Percentiles rank a stretch among this genome's conserved stretches.
These are phyloP conservation scores for Theristus sp. DNA, from an alignment of 2,888 invertebrate species.

Conservation along the genomic window DNA sequence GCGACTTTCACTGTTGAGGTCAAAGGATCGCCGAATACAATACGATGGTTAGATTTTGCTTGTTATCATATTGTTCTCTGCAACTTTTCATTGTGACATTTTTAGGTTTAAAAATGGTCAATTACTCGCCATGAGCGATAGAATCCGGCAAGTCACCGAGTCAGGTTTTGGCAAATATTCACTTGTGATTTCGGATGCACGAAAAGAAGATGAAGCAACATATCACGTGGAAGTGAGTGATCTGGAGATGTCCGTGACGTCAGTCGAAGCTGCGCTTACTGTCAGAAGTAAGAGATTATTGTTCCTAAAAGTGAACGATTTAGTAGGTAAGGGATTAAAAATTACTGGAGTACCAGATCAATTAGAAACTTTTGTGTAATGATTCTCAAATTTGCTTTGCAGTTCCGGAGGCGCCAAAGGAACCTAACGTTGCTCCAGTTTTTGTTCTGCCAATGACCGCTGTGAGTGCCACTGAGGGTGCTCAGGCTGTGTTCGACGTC, in stretches of 20 bases:
- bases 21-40: conserved; percentile 20
- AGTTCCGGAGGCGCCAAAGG: conserved; percentile 7
- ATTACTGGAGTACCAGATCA: too few relatives aligned
- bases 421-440: conserved; percentile 21
- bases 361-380: too few relatives aligned
- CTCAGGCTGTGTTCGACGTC: conserved; percentile 42
- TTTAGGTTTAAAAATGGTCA: conserved; percentile 21
- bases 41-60: conserved; percentile 16
- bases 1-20: conserved; percentile 32
- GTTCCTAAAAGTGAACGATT: neutral
- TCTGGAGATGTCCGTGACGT: neutral
- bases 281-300: neutral
- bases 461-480: conserved; percentile 43
- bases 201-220: conserved; percentile 56
- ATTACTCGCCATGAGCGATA: conserved; percentile 17
- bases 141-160: neutral
- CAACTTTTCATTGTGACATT: too few relatives aligned
- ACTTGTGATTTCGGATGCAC: neutral
- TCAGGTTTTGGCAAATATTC: neutral
- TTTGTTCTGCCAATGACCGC: conserved; percentile 29
- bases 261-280: neutral
- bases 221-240: conserved; percentile 43
- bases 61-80: too few relatives aligned
- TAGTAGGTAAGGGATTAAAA: too few relatives aligned
- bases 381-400: too few relatives aligned